Percentiles rank a stretch among this genome's conserved stretches.
These are phyloP conservation scores for Alexandromys fortis DNA, from an alignment of 2,113 vertebrate genomes.

Conservation along the genomic window DNA sequence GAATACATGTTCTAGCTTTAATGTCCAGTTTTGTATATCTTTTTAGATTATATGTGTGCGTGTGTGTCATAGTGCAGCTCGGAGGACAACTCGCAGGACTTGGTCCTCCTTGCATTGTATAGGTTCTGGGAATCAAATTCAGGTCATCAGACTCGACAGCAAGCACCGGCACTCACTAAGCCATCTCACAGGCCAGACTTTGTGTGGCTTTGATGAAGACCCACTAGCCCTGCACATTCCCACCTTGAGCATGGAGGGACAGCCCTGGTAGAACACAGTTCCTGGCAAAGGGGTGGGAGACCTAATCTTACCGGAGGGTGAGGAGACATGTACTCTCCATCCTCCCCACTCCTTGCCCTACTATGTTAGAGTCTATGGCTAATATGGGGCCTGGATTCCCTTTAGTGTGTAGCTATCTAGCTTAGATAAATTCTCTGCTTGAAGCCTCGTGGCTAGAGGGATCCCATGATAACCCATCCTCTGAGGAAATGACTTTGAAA, in stretches of 20 bases:
- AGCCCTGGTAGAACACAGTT: background rate
- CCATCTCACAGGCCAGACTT: background rate
- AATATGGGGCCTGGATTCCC: background rate
- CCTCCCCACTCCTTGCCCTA: background rate
- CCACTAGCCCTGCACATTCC: background rate
- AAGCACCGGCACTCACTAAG: too few relatives aligned
- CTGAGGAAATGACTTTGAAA: background rate
- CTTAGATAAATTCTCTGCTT: background rate
- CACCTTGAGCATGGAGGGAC: background rate
- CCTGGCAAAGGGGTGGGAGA: background rate
- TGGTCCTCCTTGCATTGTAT: background rate
- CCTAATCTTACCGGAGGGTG: too few relatives aligned
- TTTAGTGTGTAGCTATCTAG: background rate
- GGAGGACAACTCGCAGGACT: background rate
- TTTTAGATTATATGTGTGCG: background rate
- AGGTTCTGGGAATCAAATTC: background rate
- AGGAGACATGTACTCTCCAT: background rate
- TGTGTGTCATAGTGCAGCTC: background rate
- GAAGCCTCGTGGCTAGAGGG: background rate
- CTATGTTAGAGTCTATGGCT: background rate
- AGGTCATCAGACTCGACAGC: background rate
- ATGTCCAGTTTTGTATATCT: background rate
- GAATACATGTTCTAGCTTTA: background rate
- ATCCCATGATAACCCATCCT: background rate
- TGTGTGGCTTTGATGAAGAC: background rate